A percentile compares a stretch with the other conserved stretches of the same genome.
Conservation (phyloP, 2,888 invertebrate genomes). For the Eupsilia transversa region DNA sequence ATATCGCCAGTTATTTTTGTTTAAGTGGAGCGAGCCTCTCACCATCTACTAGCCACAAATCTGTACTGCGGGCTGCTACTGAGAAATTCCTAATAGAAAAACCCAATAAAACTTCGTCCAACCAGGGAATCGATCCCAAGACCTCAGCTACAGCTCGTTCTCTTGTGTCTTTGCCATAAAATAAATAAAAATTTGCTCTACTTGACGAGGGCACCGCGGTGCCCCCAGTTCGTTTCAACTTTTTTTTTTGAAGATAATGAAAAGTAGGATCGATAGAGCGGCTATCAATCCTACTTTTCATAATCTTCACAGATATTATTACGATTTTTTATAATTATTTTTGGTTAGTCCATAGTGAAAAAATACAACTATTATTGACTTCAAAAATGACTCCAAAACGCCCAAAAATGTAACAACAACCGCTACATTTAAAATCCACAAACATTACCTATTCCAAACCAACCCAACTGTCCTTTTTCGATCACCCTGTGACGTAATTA, state of each 20-base stretch:
- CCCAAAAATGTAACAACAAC: neutral
- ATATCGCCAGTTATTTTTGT: neutral
- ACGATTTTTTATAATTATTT: neutral
- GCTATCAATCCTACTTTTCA: too few relatives aligned
- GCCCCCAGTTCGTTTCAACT: too few relatives aligned
- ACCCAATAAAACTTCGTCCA: too few relatives aligned
- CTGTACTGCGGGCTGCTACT: neutral
- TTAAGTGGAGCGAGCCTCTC: neutral
- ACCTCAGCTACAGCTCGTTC: neutral
- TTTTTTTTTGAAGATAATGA: too few relatives aligned
- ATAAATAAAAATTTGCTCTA: too few relatives aligned
- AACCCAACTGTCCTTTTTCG: constrained; percentile 65
- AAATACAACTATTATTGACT: neutral
- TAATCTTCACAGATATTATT: neutral
- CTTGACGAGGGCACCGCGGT: too few relatives aligned
- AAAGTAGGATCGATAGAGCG: too few relatives aligned
- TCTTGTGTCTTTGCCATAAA: neutral
- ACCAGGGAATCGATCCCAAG: neutral
- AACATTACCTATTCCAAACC: neutral
- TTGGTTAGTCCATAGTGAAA: neutral
- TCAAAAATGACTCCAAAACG: neutral
- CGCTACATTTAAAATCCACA: neutral
- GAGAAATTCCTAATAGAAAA: neutral
- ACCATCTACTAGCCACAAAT: neutral
- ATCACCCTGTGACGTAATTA: constrained; percentile 61